Percentiles rank a stretch among this genome's conserved stretches.
phyloP scores from a whole-genome alignment of 2,888 invertebrate species.

The Chorisops tibialis region DNA sequence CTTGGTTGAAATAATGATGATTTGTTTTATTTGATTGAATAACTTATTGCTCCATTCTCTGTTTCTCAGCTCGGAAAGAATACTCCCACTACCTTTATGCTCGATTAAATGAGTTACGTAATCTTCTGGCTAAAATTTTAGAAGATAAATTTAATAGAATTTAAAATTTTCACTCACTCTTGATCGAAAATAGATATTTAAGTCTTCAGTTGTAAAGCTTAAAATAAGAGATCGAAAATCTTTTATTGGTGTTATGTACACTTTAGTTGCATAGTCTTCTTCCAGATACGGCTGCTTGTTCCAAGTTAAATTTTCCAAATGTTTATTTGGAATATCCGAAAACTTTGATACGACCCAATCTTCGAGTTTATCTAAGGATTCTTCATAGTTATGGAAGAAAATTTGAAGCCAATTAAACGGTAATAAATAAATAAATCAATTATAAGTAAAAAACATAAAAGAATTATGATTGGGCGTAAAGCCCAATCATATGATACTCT shows the following conservation, averaged over 20 bases:
- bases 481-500: no score
- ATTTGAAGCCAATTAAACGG: no score
- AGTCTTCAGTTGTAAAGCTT: slow-evolving; percentile 87
- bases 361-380: slow-evolving; percentile 84
- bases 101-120: slow-evolving; percentile 91
- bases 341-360: slow-evolving; percentile 75
- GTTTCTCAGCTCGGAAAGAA: slow-evolving; percentile 81
- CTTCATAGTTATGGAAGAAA: no score
- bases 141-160: background rate
- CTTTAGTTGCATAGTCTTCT: slow-evolving; percentile 66
- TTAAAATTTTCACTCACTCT: slow-evolving; percentile 61
- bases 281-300: slow-evolving; percentile 76
- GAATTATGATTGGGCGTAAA: no score
- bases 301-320: slow-evolving; percentile 72
- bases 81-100: slow-evolving; percentile 93
- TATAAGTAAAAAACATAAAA: no score
- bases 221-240: slow-evolving; percentile 82
- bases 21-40: no score
- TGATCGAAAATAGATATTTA: slow-evolving; percentile 75
- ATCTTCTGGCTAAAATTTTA: slow-evolving; percentile 69
- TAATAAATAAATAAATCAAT: no score
- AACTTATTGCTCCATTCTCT: slow-evolving; percentile 86
- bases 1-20: no score
- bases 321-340: slow-evolving; percentile 70
- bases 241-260: slow-evolving; percentile 83